Conservation (phyloP, 1,140 invertebrate genomes). For the Neomicropteryx cornuta region DNA sequence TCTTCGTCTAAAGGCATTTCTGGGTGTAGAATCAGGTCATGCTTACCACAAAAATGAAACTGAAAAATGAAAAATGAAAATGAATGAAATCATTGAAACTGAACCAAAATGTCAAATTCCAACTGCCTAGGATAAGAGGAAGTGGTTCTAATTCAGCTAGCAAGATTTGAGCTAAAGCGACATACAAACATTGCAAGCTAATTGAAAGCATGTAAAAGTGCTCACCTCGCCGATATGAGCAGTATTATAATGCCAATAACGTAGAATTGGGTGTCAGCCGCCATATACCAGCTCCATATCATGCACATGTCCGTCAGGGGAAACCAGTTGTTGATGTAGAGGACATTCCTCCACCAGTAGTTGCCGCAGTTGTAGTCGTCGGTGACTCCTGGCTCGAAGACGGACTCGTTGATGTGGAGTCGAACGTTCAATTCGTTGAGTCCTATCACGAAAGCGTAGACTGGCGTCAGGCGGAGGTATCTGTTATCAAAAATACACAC, state of each 20-base stretch:
- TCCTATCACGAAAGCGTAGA: slow-evolving; percentile 68
- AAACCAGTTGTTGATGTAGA: slow-evolving; percentile 73
- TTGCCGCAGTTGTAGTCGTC: slow-evolving; percentile 64
- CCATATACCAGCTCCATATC: slow-evolving; percentile 87
- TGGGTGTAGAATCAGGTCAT: too few species aligned
- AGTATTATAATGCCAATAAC: slow-evolving; percentile 60
- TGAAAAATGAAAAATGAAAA: too few species aligned
- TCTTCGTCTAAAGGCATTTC: too few species aligned
- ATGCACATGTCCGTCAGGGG: slow-evolving; percentile 73
- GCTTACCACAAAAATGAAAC: too few species aligned
- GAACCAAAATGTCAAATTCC: too few species aligned
- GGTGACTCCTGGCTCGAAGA: slow-evolving; percentile 61
- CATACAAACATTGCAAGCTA: too few species aligned
- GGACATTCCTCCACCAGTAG: slow-evolving; percentile 74
- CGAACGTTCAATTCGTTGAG: slow-evolving; percentile 59
- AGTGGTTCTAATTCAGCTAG: too few species aligned
- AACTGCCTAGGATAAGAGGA: too few species aligned
- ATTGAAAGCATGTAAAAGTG: too few species aligned
- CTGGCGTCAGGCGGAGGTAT: slow-evolving; percentile 65
- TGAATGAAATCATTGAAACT: too few species aligned
- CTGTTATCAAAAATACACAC: too few species aligned
- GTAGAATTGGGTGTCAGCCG: slow-evolving; percentile 86
- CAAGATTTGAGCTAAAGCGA: too few species aligned
- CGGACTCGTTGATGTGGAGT: slow-evolving; percentile 51
- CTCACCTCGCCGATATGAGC: slow-evolving; percentile 64